These are phyloP conservation scores for Tachycineta bicolor DNA, from an alignment of 2,113 vertebrate species.

Conservation along the genomic window DNA sequence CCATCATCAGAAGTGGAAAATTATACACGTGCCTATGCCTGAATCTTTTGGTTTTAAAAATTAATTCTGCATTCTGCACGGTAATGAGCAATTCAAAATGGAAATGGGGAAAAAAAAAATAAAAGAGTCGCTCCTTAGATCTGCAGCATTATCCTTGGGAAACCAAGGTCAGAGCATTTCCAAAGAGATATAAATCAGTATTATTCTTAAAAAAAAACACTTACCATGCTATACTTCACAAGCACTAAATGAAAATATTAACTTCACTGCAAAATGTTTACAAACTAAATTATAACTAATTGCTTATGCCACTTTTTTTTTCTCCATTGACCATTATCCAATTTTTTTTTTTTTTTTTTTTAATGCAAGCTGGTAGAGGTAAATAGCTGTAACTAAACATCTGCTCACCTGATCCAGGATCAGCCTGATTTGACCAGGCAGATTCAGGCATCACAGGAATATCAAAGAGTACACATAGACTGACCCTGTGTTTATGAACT, in stretches of 20 bases:
- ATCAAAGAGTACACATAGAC: not conserved
- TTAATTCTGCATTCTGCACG: not conserved
- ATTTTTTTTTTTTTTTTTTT: not conserved
- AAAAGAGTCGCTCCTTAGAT: not conserved
- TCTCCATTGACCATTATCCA: not conserved
- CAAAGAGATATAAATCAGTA: not conserved
- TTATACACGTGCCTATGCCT: not conserved
- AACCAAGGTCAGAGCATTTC: not conserved
- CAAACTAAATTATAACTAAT: not conserved
- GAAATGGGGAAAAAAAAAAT: rapidly evolving
- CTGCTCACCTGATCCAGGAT: not conserved
- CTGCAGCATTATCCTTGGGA: not conserved
- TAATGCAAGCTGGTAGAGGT: not conserved
- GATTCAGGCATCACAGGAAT: not conserved
- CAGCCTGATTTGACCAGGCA: not conserved
- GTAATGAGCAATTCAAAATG: not conserved
- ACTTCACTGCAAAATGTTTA: not conserved
- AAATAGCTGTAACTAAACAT: not conserved
- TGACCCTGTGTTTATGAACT: not conserved
- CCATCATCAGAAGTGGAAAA: not conserved
- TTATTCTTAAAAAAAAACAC: not conserved
- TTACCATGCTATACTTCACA: not conserved
- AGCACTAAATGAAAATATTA: not conserved
- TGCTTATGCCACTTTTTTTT: not conserved
- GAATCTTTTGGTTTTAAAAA: not conserved